These are phyloP conservation scores for silkworm (Bombyx mori) DNA, from an alignment of 1,140 invertebrate genomes.

Conservation along the genomic window ASM3026992v2 NC_085115.1:598001-598500, in stretches of 20 bases:
- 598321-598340: slow-evolving; percentile 40
- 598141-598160: too few relatives aligned
- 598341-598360: slow-evolving; percentile 37
- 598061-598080: too few relatives aligned
- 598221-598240: background rate
- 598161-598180: too few relatives aligned
- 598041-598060: too few relatives aligned
- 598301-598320: slow-evolving; percentile 50
- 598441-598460: slow-evolving; percentile 51
- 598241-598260: slow-evolving; percentile 39
- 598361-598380: slow-evolving; percentile 57
- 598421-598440: slow-evolving; percentile 52
- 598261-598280: slow-evolving; percentile 29
- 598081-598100: too few relatives aligned
- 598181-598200: too few relatives aligned
- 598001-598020: too few relatives aligned
- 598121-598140: too few relatives aligned
- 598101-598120: too few relatives aligned
- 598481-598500: too few relatives aligned
- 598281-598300: slow-evolving; percentile 39
- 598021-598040: too few relatives aligned
- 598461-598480: background rate
- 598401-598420: slow-evolving; percentile 52
- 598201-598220: too few relatives aligned
- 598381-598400: slow-evolving; percentile 49